These are phyloP conservation scores for Coleophora deauratella DNA, from an alignment of 2,888 invertebrate genomes.

Conservation along the genomic window DNA sequence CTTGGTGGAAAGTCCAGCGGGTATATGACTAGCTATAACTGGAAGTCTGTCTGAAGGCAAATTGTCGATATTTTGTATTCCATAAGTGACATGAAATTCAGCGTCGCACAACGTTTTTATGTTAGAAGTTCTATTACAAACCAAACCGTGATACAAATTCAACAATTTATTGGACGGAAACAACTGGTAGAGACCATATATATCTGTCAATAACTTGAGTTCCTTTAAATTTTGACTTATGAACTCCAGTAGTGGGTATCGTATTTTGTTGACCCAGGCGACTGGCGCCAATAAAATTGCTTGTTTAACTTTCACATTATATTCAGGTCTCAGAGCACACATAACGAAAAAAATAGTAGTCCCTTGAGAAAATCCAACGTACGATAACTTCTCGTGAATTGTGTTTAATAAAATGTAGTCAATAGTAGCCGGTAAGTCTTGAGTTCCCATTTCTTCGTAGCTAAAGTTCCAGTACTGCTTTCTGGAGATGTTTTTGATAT, in stretches of 20 bases:
- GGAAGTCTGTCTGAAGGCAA: slow-evolving; percentile 39
- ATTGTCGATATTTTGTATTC: slow-evolving; percentile 38
- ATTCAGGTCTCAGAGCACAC: slow-evolving; percentile 48
- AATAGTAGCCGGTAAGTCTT: slow-evolving; percentile 49
- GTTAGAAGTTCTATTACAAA: slow-evolving; percentile 32
- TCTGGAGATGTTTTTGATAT: slow-evolving; percentile 29
- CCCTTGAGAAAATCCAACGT: slow-evolving; percentile 60
- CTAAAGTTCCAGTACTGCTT: slow-evolving; percentile 54
- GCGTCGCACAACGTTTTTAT: slow-evolving; percentile 39
- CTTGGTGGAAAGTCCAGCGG: slow-evolving; percentile 48
- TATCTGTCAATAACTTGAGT: slow-evolving; percentile 27
- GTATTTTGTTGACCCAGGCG: slow-evolving; percentile 38
- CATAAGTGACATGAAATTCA: slow-evolving; percentile 43
- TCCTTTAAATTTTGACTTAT: slow-evolving; percentile 30
- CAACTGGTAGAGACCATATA: slow-evolving; percentile 40
- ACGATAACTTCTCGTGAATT: slow-evolving; percentile 34
- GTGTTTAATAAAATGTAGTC: slow-evolving; percentile 44
- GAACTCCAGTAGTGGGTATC: slow-evolving; percentile 40
- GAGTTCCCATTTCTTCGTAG: slow-evolving; percentile 57
- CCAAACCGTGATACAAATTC: slow-evolving; percentile 38
- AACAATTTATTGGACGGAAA: slow-evolving; percentile 32
- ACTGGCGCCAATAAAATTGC: slow-evolving; percentile 56
- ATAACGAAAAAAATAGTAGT: slow-evolving; percentile 53
- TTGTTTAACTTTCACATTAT: slow-evolving; percentile 48
- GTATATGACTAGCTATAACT: slow-evolving; percentile 48